A percentile compares a stretch with the other conserved stretches of the same genome.
These are phyloP conservation scores for Trachythela sp. DNA, from an alignment of 64 coral and sea anemone species.

Conservation along the genomic window DNA sequence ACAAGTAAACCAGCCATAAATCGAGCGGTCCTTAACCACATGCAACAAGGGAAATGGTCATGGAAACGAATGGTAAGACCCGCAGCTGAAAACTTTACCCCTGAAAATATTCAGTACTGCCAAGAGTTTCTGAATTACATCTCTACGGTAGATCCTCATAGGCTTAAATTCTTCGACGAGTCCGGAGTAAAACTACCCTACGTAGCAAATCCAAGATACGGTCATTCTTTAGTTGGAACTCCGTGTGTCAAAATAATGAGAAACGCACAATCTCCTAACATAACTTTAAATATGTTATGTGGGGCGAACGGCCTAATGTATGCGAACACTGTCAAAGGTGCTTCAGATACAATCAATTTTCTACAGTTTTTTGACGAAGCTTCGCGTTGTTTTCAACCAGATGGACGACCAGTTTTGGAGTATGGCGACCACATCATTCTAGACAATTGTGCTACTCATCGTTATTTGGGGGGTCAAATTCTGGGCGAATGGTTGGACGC, in stretches of 20 bases:
- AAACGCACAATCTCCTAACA: constrained; percentile 13
- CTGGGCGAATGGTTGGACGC: no score
- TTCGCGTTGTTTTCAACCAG: not conserved
- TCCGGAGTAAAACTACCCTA: not conserved
- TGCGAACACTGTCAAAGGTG: not conserved
- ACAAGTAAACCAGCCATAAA: constrained; percentile 8
- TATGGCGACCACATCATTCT: not conserved
- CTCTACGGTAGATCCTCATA: not conserved
- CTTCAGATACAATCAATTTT: not conserved
- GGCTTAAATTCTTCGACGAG: not conserved
- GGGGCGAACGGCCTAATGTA: not conserved
- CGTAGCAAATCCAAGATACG: constrained; percentile 17
- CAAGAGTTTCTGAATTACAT: not conserved
- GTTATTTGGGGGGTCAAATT: not conserved
- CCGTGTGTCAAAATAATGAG: constrained; percentile 20
- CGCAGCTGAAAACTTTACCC: not conserved
- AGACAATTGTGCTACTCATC: not conserved
- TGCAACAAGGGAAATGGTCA: not conserved
- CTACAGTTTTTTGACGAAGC: not conserved
- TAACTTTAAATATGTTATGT: not conserved
- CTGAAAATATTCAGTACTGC: not conserved
- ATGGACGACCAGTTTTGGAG: not conserved
- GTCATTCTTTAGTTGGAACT: constrained; percentile 19
- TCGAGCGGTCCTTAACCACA: not conserved
- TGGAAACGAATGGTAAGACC: not conserved